Conservation (phyloP, 2,797 vertebrate species). For the Sparidentex hasta region DNA sequence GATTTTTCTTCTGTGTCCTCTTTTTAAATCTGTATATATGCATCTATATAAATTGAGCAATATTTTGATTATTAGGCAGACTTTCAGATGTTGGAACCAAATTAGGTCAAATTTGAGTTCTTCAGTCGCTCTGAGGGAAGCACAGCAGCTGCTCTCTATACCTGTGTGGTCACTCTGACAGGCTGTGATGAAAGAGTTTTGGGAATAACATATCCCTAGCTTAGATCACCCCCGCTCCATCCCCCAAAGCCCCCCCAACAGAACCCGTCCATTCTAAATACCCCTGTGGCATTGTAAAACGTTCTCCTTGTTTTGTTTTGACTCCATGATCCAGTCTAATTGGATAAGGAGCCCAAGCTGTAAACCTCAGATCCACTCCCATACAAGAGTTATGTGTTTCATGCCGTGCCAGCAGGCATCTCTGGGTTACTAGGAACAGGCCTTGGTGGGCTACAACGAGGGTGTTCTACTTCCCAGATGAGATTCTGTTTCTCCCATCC, state of each 20-base stretch:
- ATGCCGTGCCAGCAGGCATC: conserved; percentile 83
- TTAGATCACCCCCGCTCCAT: conserved; percentile 1
- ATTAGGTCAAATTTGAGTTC: background rate
- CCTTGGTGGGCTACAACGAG: conserved; percentile 83
- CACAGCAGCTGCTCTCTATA: conserved; percentile 20
- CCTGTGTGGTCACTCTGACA: conserved; percentile 62
- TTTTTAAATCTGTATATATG: conserved; percentile 1
- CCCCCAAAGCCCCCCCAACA: conserved; percentile 43
- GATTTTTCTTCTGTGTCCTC: conserved; percentile 25
- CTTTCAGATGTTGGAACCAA: background rate
- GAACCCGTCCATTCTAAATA: conserved; percentile 72
- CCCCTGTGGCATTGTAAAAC: conserved; percentile 82
- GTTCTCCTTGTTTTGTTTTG: conserved; percentile 71
- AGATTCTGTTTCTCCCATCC: conserved; percentile 87
- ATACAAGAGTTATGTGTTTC: conserved; percentile 81
- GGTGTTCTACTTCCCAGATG: conserved; percentile 82
- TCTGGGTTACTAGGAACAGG: conserved; percentile 78
- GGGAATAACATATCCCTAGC: conserved; percentile 58
- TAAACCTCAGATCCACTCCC: conserved; percentile 78
- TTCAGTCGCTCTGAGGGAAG: conserved; percentile 10
- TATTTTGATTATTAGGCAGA: background rate
- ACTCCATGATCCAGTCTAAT: conserved; percentile 78
- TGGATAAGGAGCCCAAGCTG: conserved; percentile 71
- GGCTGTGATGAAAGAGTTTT: conserved; percentile 68
- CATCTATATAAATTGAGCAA: background rate